Evolutionary conservation across 2,888 invertebrate genomes (phyloP).

Genomic region (Cyaniris semiargus): DNA sequence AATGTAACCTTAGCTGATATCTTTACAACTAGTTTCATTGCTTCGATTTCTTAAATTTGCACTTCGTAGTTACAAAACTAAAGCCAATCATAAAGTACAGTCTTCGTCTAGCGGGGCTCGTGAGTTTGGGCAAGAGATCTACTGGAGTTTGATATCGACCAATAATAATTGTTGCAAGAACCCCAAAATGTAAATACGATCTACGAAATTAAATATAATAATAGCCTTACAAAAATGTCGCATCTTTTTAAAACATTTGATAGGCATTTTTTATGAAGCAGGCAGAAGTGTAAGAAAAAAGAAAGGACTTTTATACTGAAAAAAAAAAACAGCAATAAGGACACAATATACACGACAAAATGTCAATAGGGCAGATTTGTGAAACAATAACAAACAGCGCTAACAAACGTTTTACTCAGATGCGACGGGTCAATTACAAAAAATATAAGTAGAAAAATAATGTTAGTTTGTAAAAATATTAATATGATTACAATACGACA

Average conservation of each 20-base stretch:
- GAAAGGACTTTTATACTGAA: not conserved
- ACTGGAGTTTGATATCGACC: slow-evolving; percentile 18
- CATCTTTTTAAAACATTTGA: not conserved
- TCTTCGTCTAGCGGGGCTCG: slow-evolving; percentile 42
- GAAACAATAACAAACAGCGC: not conserved
- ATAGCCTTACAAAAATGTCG: not conserved
- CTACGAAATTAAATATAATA: slow-evolving; percentile 20
- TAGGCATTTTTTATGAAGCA: not conserved
- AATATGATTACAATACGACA: slow-evolving; percentile 28
- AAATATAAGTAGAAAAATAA: slow-evolving; percentile 31
- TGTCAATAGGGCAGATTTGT: not conserved
- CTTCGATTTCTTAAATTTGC: slow-evolving; percentile 57
- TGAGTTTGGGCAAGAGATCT: slow-evolving; percentile 30
- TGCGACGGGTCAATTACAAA: slow-evolving; percentile 23
- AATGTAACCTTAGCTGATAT: slow-evolving; percentile 30
- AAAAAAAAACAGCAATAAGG: not conserved
- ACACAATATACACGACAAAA: not conserved
- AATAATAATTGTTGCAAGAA: slow-evolving; percentile 10
- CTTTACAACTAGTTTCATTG: slow-evolving; percentile 55
- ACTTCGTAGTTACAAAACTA: slow-evolving; percentile 54
- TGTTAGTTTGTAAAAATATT: slow-evolving; percentile 14
- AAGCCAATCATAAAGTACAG: slow-evolving; percentile 51
- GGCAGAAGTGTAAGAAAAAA: not conserved
- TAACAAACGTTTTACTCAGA: slow-evolving; percentile 17
- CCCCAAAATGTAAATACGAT: slow-evolving; percentile 16